phyloP scores from a whole-genome alignment of 2,888 invertebrate genomes.

The Phortica okadai region DNA sequence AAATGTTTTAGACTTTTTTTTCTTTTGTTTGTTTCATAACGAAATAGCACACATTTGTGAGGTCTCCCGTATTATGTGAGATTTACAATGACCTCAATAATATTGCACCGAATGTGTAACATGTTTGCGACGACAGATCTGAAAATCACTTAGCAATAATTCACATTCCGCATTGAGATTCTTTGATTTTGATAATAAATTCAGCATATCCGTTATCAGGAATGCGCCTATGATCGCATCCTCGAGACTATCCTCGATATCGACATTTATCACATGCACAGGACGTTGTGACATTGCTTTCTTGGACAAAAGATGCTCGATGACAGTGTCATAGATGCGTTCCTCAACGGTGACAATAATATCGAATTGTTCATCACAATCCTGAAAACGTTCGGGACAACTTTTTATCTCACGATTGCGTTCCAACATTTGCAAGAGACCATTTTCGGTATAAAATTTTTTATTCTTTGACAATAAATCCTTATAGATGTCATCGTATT shows the following conservation, averaged over 20 bases:
- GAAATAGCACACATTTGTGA: too few relatives aligned
- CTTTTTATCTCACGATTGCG: constrained; percentile 96
- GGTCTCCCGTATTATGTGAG: too few relatives aligned
- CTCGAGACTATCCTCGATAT: constrained; percentile 99
- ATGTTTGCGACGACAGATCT: constrained; percentile 58
- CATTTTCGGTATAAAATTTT: constrained; percentile 97
- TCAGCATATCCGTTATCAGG: constrained; percentile 96
- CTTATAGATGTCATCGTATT: constrained; percentile 97
- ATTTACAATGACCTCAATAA: too few relatives aligned
- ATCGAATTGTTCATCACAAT: constrained; percentile 92
- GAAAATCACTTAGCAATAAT: constrained; percentile 65
- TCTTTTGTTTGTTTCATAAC: too few relatives aligned
- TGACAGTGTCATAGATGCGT: constrained; percentile 98
- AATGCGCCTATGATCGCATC: constrained; percentile 99
- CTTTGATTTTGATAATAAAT: constrained; percentile 80
- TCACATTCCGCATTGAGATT: constrained; percentile 65
- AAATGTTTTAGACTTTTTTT: too few relatives aligned
- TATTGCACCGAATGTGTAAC: constrained; percentile 48
- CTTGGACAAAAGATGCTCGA: constrained; percentile 92
- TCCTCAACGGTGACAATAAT: constrained; percentile 98
- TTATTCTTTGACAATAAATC: constrained; percentile 94
- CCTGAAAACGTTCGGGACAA: constrained; percentile 96
- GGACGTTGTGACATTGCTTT: constrained; percentile 89
- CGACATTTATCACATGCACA: constrained; percentile 98
- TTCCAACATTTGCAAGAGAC: constrained; percentile 97